Base-by-base conservation (phyloP, 2,888 invertebrate species). In the Eupithecia exiguata region DNA sequence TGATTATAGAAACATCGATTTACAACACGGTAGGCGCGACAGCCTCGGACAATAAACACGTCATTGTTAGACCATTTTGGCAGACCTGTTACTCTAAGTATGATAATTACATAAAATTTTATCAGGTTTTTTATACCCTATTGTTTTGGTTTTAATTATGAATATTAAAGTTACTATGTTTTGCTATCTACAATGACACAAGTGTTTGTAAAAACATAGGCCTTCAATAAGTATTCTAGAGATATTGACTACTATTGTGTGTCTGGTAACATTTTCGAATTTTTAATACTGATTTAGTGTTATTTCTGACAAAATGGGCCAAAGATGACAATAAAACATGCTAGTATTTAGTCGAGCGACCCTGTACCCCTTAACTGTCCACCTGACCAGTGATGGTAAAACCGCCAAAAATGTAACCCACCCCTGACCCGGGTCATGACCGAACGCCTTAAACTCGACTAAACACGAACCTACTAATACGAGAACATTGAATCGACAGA, bases 1-100 rank as follows among this genome's bases (percentile, higher is more conserved):
- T 80, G 79, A 81, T 80, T 84, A 82, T 49, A 79, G 74, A 78
- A 82, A 83, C 83, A 83, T 84, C 84, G 83, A 84, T 84, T 82
- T 85, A 79, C 35, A 38, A 80, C 76, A 84, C 70, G 80, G 83
- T 88, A 85, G 85, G 85, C 86, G 87, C 88, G 87, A 90, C 90
- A 91, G 89, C 88, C 92, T 89, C 91, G 88, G 84, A 83, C 5
- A 70, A 65, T 16, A n/a, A 72, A 73, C 2, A 12, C 30, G 35
- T 53, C 65, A 69, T n/a, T 5, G 3, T 66, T 66, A 66, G 65
- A 58, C 65, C 58, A 58, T 69, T 68, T 71, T 63, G 69, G 14
- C 69, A 72, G 63, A 69, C 7, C 5, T 25, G n/a, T 40, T 40
- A 40, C 40, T 14, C 40, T 40, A 25, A 38, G 25, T 25, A 12